A percentile compares a stretch with the other conserved stretches of the same genome.
Conservation (phyloP, 2,113 vertebrate genomes). For the Ranitomeya variabilis region DNA sequence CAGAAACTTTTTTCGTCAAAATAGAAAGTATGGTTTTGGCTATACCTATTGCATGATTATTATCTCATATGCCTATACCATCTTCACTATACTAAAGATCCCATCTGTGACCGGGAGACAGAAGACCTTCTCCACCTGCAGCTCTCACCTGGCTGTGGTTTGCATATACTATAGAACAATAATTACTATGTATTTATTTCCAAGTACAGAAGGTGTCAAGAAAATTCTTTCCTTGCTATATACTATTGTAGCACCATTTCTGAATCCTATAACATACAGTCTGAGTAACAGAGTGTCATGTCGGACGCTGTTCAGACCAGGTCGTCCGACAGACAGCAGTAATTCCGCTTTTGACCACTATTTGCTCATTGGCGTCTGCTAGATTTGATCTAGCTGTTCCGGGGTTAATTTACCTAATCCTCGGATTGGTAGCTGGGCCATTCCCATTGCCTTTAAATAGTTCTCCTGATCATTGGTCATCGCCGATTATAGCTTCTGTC, state of each 20-base stretch:
- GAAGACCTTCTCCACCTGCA: conserved; percentile 58
- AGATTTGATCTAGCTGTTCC: no score
- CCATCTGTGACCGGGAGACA: conserved; percentile 52
- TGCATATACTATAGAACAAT: conserved; percentile 61
- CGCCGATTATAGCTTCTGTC: no score
- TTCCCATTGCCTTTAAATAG: no score
- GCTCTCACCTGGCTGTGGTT: conserved; percentile 61
- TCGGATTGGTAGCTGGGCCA: no score
- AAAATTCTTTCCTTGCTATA: conserved; percentile 64
- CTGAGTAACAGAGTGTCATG: conserved; percentile 63
- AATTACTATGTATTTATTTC: conserved; percentile 62
- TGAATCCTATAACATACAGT: conserved; percentile 66
- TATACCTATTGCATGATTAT: conserved; percentile 52
- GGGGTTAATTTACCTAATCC: no score
- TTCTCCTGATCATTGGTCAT: no score
- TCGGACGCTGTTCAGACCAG: no score
- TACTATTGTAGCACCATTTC: conserved; percentile 60
- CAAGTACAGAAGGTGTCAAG: conserved; percentile 52
- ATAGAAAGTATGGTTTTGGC: conserved; percentile 48
- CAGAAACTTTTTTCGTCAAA: conserved; percentile 45
- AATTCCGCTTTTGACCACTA: no score
- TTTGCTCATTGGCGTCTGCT: no score
- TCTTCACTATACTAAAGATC: conserved; percentile 43
- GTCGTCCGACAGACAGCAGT: no score
- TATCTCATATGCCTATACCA: conserved; percentile 55